phyloP scores from a whole-genome alignment of 2,113 vertebrate species.

The Opisthocomus hoazin region DNA sequence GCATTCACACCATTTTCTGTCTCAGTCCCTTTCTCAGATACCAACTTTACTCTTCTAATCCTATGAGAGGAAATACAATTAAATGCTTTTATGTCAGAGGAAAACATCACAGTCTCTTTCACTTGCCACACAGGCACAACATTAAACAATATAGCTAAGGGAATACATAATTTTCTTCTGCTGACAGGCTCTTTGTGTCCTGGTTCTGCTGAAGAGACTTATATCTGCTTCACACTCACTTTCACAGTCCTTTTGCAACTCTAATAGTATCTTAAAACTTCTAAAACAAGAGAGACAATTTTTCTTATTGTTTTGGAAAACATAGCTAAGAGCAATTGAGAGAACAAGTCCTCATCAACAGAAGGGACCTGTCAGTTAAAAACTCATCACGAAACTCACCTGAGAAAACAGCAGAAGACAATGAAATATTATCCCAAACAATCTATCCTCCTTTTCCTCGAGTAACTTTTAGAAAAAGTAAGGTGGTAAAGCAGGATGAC shows the following conservation, averaged over 20 bases:
- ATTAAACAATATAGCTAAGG: not conserved
- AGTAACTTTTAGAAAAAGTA: not conserved
- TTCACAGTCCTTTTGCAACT: not conserved
- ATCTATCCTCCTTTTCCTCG: not conserved
- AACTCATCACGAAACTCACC: not conserved
- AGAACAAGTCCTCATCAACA: not conserved
- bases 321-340: not conserved
- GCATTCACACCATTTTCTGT: slow-evolving; percentile 39
- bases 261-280: not conserved
- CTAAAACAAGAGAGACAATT: not conserved
- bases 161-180: not conserved
- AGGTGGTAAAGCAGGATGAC: not conserved
- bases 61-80: slow-evolving; percentile 50
- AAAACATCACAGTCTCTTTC: not conserved
- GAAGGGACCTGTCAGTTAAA: not conserved
- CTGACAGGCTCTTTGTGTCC: not conserved
- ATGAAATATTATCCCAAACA: not conserved
- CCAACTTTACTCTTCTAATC: slow-evolving; percentile 45
- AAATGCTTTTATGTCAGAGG: not conserved
- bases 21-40: slow-evolving; percentile 69
- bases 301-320: not conserved
- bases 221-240: not conserved
- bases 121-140: not conserved
- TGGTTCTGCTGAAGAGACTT: not conserved
- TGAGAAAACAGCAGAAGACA: not conserved